A percentile compares a stretch with the other conserved stretches of the same genome.
phyloP scores from a whole-genome alignment of 1,140 invertebrate species.

The Lanistes nyassanus region DNA sequence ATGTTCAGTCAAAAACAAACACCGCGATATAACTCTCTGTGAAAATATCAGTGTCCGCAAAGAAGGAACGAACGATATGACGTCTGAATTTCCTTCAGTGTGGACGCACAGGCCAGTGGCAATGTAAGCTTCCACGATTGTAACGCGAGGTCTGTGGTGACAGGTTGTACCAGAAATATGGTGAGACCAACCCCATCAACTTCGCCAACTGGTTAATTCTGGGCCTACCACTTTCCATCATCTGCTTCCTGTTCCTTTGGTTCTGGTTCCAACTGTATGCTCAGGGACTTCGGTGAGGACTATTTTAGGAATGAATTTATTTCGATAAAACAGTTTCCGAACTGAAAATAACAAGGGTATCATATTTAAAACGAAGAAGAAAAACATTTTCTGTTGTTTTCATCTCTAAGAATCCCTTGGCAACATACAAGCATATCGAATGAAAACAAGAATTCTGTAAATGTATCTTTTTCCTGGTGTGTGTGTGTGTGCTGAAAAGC shows the following conservation, averaged over 20 bases:
- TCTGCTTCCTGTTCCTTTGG: conserved; percentile 60
- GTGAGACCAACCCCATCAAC: conserved; percentile 45
- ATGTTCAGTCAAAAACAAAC: conserved; percentile 2
- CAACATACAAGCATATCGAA: no score
- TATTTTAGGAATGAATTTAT: no score
- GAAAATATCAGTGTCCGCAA: not conserved
- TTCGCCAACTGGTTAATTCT: conserved; percentile 67
- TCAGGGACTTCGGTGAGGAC: conserved; percentile 34
- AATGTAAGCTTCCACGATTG: no score
- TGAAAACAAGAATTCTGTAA: no score
- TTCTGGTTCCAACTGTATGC: conserved; percentile 55
- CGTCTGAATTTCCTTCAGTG: no score
- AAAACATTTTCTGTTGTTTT: no score
- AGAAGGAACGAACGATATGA: not conserved
- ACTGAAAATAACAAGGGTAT: no score
- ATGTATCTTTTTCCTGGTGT: not conserved
- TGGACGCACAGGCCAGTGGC: no score
- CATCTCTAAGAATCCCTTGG: no score
- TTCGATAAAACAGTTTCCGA: no score
- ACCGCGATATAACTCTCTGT: not conserved
- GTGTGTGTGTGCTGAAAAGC: not conserved
- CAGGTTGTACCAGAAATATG: conserved; percentile 42
- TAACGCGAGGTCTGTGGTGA: conserved; percentile 4
- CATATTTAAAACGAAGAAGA: no score
- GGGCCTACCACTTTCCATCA: conserved; percentile 62